Base-by-base conservation (phyloP, 2,888 invertebrate genomes). In the Trachelus troglodyta region DNA sequence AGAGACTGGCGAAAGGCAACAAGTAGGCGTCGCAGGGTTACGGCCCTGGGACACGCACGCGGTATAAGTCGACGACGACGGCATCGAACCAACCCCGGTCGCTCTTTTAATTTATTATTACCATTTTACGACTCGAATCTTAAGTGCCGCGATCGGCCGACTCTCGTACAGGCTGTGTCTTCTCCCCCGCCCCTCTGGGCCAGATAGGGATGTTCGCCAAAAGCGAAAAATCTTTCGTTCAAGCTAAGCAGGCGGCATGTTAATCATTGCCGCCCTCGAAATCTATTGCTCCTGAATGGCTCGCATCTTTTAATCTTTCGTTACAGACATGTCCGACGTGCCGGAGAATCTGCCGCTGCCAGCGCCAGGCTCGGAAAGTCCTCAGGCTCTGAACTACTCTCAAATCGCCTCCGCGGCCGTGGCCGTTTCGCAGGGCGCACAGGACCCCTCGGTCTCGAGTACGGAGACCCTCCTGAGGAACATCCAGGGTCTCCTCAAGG, bases 401-500 rank as follows among this genome's bases (percentile, higher is more conserved):
- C 95, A 95, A 83, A 93, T 95, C 87, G 94, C 95, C 78, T 95
- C 94, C 81, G 94, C 93, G 80, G 94, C 94, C 83, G 94, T 94
- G 82, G 94, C 90, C 85, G 92, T 90, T 81, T 92, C 92, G 75
- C 93, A 92, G 83, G 93, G 93, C 92, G 93, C 86, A 92, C 94
- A 94, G 86, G 94, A 94, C 83, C 93, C 94, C 75, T 93, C 93
- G 90, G 93, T 94, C 86, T 97, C 97, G 83, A 98, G 98, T 88
- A 98, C 98, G 79, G 98, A 98, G 93, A 98, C 98, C 80, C 94
- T 98, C 85, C 94, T 98, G 85, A 94, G 98, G 90, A 98, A 98
- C 92, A 98, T 99, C 89, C 98, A 98, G 92, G 98, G 98, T 77
- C 94, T 98, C 83, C 94, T 98, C 82, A 98, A 98, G 92, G 98